A percentile compares a stretch with the other conserved stretches of the same genome.
These are phyloP conservation scores for Azorinus chamasolen DNA, from an alignment of 2,888 invertebrate genomes.

Conservation along the genomic window DNA sequence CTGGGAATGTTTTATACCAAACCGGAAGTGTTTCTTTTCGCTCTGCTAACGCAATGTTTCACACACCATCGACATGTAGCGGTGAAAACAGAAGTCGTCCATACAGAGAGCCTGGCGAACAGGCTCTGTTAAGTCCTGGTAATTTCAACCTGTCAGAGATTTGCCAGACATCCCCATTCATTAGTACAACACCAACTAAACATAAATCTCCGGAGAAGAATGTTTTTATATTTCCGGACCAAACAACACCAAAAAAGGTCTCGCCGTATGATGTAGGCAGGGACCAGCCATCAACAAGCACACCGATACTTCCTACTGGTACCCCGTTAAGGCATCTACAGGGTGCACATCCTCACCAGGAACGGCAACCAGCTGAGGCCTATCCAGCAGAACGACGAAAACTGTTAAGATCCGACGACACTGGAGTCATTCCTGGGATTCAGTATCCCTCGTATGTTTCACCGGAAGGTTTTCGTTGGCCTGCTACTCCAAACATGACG, in stretches of 20 bases:
- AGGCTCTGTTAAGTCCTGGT: conserved; percentile 37
- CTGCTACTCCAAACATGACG: conserved; percentile 33
- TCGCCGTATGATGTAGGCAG: conserved; percentile 37
- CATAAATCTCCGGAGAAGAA: conserved; percentile 15
- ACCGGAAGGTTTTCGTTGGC: conserved; percentile 64
- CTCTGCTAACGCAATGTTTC: no score
- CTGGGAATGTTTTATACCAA: no score
- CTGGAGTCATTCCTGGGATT: neutral
- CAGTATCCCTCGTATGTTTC: conserved; percentile 28
- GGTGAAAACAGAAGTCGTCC: no score
- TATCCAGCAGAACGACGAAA: neutral
- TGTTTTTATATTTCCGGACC: conserved; percentile 46
- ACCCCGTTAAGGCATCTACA: neutral
- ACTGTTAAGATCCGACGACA: neutral
- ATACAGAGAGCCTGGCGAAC: neutral
- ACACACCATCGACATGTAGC: no score
- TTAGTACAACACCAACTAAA: conserved; percentile 9
- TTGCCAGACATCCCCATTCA: conserved; percentile 57
- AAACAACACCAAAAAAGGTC: conserved; percentile 33
- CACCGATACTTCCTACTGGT: no score
- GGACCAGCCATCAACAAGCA: neutral
- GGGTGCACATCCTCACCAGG: neutral
- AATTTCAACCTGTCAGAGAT: conserved; percentile 55
- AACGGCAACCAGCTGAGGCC: neutral
- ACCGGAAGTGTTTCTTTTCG: no score